phyloP scores from a whole-genome alignment of 2,797 vertebrate species.

The Tolypeutes matacus region DNA sequence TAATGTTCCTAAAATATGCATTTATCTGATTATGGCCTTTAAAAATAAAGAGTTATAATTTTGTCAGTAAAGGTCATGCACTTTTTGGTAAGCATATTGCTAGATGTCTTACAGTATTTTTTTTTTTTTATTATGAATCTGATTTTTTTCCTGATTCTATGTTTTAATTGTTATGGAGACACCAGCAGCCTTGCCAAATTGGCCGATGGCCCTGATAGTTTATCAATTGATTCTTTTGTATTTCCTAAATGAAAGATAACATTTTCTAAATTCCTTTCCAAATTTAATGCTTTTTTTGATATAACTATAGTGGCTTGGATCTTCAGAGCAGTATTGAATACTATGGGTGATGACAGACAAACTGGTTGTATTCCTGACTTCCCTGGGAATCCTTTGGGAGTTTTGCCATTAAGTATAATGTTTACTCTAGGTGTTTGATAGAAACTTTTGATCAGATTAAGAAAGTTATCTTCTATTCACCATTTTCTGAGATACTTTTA shows the following conservation, averaged over 20 bases:
- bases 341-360: neutral
- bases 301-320: neutral
- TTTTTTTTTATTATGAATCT: slow-evolving; percentile 57
- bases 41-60: slow-evolving; percentile 33
- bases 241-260: slow-evolving; percentile 27
- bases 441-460: neutral
- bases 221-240: slow-evolving; percentile 8
- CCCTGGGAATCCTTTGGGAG: neutral
- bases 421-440: neutral
- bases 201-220: slow-evolving; percentile 56
- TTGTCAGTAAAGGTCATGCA: slow-evolving; percentile 49
- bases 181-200: slow-evolving; percentile 56
- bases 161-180: slow-evolving; percentile 66
- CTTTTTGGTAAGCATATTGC: neutral
- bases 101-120: slow-evolving; percentile 10
- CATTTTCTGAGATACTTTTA: neutral
- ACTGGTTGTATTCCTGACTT: neutral
- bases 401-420: neutral
- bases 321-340: neutral
- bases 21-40: neutral
- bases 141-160: neutral
- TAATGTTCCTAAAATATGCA: neutral
- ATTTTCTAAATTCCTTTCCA: slow-evolving; percentile 37
- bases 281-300: slow-evolving; percentile 16
- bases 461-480: neutral